These are phyloP conservation scores for Boulengeromyrus knoepffleri DNA, from an alignment of 2,113 vertebrate species.

Conservation along the genomic window DNA sequence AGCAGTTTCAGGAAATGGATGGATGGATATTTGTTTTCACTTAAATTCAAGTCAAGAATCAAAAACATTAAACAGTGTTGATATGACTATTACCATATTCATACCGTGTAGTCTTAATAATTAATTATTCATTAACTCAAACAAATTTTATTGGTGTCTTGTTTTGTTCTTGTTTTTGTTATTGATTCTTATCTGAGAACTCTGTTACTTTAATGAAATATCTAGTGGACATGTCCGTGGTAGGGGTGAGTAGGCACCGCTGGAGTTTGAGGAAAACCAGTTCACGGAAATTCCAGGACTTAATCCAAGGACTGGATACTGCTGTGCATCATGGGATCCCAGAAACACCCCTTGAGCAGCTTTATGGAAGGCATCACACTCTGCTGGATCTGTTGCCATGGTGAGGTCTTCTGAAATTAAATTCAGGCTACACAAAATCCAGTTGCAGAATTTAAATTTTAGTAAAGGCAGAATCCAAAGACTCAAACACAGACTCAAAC, in stretches of 20 bases:
- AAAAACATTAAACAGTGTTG: not conserved
- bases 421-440: not conserved
- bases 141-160: not conserved
- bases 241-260: not conserved
- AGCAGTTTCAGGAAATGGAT: not conserved
- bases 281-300: not conserved
- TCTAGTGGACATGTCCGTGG: not conserved
- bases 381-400: not conserved
- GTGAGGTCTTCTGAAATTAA: not conserved
- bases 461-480: not conserved
- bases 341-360: not conserved
- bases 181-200: not conserved
- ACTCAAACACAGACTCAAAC: too few species aligned
- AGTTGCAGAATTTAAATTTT: not conserved
- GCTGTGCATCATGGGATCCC: not conserved
- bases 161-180: not conserved
- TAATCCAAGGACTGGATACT: not conserved
- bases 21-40: not conserved
- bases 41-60: not conserved
- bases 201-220: not conserved
- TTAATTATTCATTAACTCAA: not conserved
- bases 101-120: not conserved
- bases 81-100: not conserved
- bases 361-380: not conserved
- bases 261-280: not conserved